Percentiles rank a stretch among this genome's conserved stretches.
Evolutionary conservation across 2,113 vertebrate genomes (phyloP).

Genomic region (Bubo bubo): DNA sequence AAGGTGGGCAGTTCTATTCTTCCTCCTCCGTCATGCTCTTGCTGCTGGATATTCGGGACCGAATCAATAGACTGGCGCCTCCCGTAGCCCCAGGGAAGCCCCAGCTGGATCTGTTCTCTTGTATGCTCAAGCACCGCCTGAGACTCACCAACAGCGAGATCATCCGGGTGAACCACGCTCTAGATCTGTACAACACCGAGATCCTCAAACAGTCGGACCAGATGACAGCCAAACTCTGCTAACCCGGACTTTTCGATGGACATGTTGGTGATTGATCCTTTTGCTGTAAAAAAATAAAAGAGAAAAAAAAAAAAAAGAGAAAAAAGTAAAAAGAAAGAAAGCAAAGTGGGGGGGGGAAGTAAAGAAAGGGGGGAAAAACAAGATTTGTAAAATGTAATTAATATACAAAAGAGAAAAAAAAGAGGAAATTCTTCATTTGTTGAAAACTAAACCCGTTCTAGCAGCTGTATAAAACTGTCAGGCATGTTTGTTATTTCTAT

Average conservation of each 20-base stretch:
- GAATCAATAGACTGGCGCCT: slow-evolving; percentile 96
- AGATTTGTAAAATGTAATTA: slow-evolving; percentile 96
- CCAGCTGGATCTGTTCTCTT: slow-evolving; percentile 98
- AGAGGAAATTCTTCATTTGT: slow-evolving; percentile 72
- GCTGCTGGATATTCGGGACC: slow-evolving; percentile 96
- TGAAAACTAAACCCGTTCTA: slow-evolving; percentile 72
- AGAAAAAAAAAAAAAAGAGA: neutral
- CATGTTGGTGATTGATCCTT: slow-evolving; percentile 65
- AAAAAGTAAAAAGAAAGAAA: slow-evolving; percentile 28
- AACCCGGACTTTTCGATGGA: slow-evolving; percentile 74
- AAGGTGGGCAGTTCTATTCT: slow-evolving; percentile 95
- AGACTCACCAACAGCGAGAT: slow-evolving; percentile 99
- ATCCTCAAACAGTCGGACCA: slow-evolving; percentile 98
- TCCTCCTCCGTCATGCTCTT: slow-evolving; percentile 97
- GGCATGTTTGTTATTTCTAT: slow-evolving; percentile 95
- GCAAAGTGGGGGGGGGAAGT: neutral
- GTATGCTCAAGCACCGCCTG: slow-evolving; percentile 98
- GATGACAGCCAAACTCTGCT: slow-evolving; percentile 98
- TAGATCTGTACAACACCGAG: slow-evolving; percentile 99
- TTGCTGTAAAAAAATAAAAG: slow-evolving; percentile 71
- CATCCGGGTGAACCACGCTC: slow-evolving; percentile 95
- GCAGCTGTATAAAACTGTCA: slow-evolving; percentile 75
- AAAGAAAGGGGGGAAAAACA: neutral
- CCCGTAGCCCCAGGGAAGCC: slow-evolving; percentile 93
- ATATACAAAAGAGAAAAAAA: slow-evolving; percentile 76